A percentile compares a stretch with the other conserved stretches of the same genome.
Conservation (phyloP, 2,888 invertebrate genomes). For the Teleiodes luculella region DNA sequence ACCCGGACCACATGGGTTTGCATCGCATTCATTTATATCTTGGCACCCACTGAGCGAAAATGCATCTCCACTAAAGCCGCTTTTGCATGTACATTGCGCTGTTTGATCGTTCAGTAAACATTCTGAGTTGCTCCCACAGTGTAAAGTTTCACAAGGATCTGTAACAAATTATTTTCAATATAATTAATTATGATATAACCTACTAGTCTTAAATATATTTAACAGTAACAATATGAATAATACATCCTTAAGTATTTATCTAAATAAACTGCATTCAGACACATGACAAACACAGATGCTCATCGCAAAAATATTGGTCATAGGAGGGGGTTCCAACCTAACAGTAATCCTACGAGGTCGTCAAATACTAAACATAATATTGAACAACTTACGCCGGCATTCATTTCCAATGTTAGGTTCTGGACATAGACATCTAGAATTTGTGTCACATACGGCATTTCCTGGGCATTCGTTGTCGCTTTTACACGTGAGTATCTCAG, state of each 20-base stretch:
- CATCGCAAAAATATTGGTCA: too few species aligned
- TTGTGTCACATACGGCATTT: conserved; percentile 89
- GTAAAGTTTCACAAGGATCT: conserved; percentile 94
- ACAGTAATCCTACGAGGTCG: too few species aligned
- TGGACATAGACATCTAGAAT: conserved; percentile 90
- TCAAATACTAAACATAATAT: too few species aligned
- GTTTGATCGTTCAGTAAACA: conserved; percentile 90
- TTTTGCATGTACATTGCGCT: conserved; percentile 90
- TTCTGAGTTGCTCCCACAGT: conserved; percentile 92
- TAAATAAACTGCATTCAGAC: too few species aligned
- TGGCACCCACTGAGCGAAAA: conserved; percentile 84
- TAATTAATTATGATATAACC: conserved; percentile 1
- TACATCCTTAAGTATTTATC: too few species aligned
- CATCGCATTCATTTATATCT: conserved; percentile 92
- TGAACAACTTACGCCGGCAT: conserved; percentile 87
- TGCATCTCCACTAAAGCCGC: conserved; percentile 87
- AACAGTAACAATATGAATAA: background rate
- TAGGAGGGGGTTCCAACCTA: too few species aligned
- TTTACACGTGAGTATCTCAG: conserved; percentile 88
- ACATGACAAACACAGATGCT: too few species aligned
- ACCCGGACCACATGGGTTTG: conserved; percentile 88
- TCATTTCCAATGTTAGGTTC: conserved; percentile 95
- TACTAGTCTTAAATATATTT: background rate
- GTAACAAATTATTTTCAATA: conserved; percentile 28
- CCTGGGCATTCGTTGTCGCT: conserved; percentile 90